phyloP scores from a whole-genome alignment of 92 coral and sea anemone species.

The Actinostola sp. region DNA sequence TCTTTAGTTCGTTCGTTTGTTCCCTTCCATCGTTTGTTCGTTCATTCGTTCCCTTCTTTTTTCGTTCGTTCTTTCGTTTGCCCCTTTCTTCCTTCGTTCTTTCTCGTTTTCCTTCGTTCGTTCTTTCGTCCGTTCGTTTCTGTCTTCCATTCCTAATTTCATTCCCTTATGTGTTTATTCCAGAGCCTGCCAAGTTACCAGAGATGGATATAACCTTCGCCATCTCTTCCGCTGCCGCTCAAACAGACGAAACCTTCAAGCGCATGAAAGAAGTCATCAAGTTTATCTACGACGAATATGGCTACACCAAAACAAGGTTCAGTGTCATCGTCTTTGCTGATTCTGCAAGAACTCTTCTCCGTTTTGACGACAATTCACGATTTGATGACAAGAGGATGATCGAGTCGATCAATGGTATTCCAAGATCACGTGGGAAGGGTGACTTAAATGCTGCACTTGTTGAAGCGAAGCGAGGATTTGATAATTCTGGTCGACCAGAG shows the following conservation, averaged over 20 bases:
- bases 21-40: too few relatives aligned
- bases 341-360: slow-evolving; percentile 47
- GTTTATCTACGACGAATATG: slow-evolving; percentile 27
- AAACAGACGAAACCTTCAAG: slow-evolving; percentile 22
- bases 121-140: not conserved
- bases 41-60: too few relatives aligned
- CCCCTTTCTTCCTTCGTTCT: too few relatives aligned
- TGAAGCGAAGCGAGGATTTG: slow-evolving; percentile 67
- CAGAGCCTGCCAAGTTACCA: slow-evolving; percentile 19
- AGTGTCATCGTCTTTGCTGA: slow-evolving; percentile 69
- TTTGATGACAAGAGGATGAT: slow-evolving; percentile 42
- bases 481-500: slow-evolving; percentile 60
- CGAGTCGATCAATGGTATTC: slow-evolving; percentile 27
- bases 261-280: slow-evolving; percentile 31
- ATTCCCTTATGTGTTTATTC: too few relatives aligned
- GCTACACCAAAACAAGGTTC: slow-evolving; percentile 40
- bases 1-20: too few relatives aligned
- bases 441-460: slow-evolving; percentile 59
- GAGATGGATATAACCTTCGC: slow-evolving; percentile 37
- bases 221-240: slow-evolving; percentile 14
- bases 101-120: too few relatives aligned
- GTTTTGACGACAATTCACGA: slow-evolving; percentile 50
- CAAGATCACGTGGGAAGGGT: slow-evolving; percentile 44
- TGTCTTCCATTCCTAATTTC: not conserved
- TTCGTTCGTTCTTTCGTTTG: too few relatives aligned